Evolutionary conservation across 1,140 invertebrate genomes (phyloP).

Genomic region (Drosophila lowei): DNA sequence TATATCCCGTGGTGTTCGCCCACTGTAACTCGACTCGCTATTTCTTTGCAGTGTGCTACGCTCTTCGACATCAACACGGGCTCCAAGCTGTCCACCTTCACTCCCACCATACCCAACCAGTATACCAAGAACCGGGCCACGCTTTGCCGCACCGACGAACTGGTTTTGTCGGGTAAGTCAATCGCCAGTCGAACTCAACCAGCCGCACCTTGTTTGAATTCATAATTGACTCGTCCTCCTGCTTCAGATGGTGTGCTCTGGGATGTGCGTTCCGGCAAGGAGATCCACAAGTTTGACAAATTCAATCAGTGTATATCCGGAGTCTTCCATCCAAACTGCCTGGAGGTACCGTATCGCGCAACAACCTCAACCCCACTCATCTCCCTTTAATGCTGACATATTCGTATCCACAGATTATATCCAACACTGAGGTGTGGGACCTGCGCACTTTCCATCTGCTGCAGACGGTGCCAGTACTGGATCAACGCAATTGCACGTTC

Average conservation of each 20-base stretch:
- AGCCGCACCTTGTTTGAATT: neutral
- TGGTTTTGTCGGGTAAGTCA: constrained; percentile 90
- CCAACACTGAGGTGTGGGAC: constrained; percentile 98
- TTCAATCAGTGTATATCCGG: constrained; percentile 97
- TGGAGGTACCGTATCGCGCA: constrained; percentile 87
- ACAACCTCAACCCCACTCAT: too few species aligned
- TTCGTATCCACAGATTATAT: constrained; percentile 85
- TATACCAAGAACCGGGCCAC: constrained; percentile 97
- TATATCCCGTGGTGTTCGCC: constrained; percentile 4
- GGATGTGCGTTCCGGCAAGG: constrained; percentile 93
- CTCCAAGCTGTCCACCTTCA: constrained; percentile 88
- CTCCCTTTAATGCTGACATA: too few species aligned
- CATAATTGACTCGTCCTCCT: neutral
- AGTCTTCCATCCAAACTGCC: constrained; percentile 98
- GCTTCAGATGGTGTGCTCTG: constrained; percentile 95
- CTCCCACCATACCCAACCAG: constrained; percentile 92
- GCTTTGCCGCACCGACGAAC: constrained; percentile 96
- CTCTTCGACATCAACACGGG: constrained; percentile 96
- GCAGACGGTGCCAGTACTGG: constrained; percentile 95
- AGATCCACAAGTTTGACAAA: constrained; percentile 99
- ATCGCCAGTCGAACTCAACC: too few species aligned
- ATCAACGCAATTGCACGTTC: constrained; percentile 93
- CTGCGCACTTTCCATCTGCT: constrained; percentile 96
- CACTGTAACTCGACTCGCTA: neutral
- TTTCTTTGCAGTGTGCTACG: constrained; percentile 84